Evolutionary conservation across 2,797 vertebrate genomes (phyloP), one percentile per base, ranked within the genome.

Genomic region (Sebastes hubbsi): DNA sequence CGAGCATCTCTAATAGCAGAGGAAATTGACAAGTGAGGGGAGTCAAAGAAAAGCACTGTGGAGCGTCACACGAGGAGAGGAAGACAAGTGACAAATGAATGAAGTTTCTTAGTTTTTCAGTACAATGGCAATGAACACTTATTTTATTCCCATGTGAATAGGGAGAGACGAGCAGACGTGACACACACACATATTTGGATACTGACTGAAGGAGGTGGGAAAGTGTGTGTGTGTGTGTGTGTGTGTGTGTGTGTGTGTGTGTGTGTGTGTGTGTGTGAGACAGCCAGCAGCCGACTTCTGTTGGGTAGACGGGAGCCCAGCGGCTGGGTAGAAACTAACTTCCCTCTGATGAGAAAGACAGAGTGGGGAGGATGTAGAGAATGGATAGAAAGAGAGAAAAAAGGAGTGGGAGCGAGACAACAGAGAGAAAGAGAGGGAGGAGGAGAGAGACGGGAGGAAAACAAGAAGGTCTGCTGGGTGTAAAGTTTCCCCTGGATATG

Each of bases 401-500:
- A 68, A 12, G 13, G 25, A 71, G 46, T 8, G 64, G 76, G 54
- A 78, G 16, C 78, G 60, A 80, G 9, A 46, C 42, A 60, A 25
- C 22, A 77, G 32, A 66, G 24, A 32, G 27, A 54, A 27, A 58
- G 72, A 62, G 70, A 65, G 67, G 64, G 22, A 67, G 54, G 62
- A 68, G 24, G 46, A 79, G 69, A 62, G 52, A 63, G 81, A 61
- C 42, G 7, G 42, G 82, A 82, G 77, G 75, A 89, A 91, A 88
- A 91, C 80, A 88, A 85, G 83, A 80, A 88, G 69, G 93, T 93
- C 92, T 94, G 84, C 87, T 82, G 93, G 92, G 93, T 94, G 91
- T 94, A 89, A 94, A 92, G 94, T 93, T 94, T 94, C 92, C 90
- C 86, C 88, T 91, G 91, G 88, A 92, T 93, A 88, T 94, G 92